Conservation (phyloP, 2,797 vertebrate genomes). For the Orestias chungarensis region DNA sequence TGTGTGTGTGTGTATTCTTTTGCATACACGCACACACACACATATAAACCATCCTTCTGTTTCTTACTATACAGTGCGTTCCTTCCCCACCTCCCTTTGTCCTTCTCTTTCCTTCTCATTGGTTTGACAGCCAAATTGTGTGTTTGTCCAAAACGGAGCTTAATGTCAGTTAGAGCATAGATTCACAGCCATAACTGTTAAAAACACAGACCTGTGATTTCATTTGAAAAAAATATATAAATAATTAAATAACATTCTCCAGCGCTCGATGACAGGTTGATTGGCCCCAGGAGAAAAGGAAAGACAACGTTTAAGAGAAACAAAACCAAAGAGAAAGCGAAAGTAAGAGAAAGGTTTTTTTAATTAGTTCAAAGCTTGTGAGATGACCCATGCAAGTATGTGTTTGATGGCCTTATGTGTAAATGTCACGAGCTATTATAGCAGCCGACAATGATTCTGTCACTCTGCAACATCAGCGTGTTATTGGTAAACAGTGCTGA, state of each 20-base stretch:
- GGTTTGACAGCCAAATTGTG: slow-evolving; percentile 83
- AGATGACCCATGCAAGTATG: slow-evolving; percentile 64
- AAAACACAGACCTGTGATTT: slow-evolving; percentile 63
- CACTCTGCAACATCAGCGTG: slow-evolving; percentile 62
- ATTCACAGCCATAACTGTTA: slow-evolving; percentile 61
- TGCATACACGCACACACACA: slow-evolving; percentile 2
- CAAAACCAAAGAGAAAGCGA: slow-evolving; percentile 10
- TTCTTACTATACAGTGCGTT: slow-evolving; percentile 58
- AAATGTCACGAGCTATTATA: slow-evolving; percentile 74
- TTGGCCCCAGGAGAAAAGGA: slow-evolving; percentile 24
- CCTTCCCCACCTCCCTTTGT: slow-evolving; percentile 35
- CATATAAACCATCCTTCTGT: slow-evolving; percentile 37
- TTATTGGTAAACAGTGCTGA: slow-evolving; percentile 58
- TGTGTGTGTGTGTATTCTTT: neutral
- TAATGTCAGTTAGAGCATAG: slow-evolving; percentile 71
- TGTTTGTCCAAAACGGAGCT: slow-evolving; percentile 79
- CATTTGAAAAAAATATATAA: slow-evolving; percentile 34
- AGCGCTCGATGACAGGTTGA: slow-evolving; percentile 61
- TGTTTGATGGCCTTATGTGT: slow-evolving; percentile 69
- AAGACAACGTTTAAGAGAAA: slow-evolving; percentile 29
- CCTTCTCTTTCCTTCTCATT: slow-evolving; percentile 66
- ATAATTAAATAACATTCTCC: slow-evolving; percentile 16
- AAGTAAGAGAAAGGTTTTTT: neutral
- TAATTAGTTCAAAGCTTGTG: slow-evolving; percentile 48
- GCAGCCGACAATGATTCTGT: slow-evolving; percentile 69